A percentile compares a stretch with the other conserved stretches of the same genome.
phyloP scores from a whole-genome alignment of 2,797 vertebrate species.

The Platyrinchus mystaceus region DNA sequence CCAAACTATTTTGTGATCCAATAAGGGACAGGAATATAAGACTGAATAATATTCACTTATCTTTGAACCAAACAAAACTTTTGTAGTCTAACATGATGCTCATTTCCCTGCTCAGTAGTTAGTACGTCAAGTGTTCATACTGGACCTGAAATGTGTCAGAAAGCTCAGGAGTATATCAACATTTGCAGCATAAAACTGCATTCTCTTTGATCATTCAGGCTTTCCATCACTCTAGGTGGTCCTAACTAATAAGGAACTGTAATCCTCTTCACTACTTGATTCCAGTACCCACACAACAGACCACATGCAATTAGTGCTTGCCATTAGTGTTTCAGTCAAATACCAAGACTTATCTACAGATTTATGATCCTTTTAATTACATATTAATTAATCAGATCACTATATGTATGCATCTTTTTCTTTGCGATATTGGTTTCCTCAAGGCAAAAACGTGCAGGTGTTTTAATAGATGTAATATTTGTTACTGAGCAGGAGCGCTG shows the following conservation, averaged over 20 bases:
- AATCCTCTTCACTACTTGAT: slow-evolving; percentile 51
- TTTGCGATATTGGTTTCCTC: background rate
- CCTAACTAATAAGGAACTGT: slow-evolving; percentile 68
- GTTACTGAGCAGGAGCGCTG: background rate
- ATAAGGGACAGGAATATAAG: background rate
- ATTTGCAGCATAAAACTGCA: slow-evolving; percentile 46
- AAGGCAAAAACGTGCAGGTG: background rate
- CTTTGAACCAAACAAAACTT: slow-evolving; percentile 2
- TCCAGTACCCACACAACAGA: slow-evolving; percentile 47
- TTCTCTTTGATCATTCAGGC: slow-evolving; percentile 72
- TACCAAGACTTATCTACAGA: background rate
- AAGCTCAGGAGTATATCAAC: slow-evolving; percentile 56
- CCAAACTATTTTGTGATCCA: background rate
- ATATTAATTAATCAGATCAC: background rate
- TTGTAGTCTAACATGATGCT: background rate
- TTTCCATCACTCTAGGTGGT: slow-evolving; percentile 70
- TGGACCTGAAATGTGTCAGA: slow-evolving; percentile 44
- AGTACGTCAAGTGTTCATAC: background rate
- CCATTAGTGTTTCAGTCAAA: slow-evolving; percentile 24
- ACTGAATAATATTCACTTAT: background rate
- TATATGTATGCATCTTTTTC: background rate
- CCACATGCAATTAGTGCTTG: slow-evolving; percentile 33
- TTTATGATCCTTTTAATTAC: slow-evolving; percentile 23
- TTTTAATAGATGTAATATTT: background rate
- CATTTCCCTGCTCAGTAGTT: slow-evolving; percentile 8